Evolutionary conservation across 2,888 invertebrate species (phyloP).

Genomic region (Camponotus fellah): DNA sequence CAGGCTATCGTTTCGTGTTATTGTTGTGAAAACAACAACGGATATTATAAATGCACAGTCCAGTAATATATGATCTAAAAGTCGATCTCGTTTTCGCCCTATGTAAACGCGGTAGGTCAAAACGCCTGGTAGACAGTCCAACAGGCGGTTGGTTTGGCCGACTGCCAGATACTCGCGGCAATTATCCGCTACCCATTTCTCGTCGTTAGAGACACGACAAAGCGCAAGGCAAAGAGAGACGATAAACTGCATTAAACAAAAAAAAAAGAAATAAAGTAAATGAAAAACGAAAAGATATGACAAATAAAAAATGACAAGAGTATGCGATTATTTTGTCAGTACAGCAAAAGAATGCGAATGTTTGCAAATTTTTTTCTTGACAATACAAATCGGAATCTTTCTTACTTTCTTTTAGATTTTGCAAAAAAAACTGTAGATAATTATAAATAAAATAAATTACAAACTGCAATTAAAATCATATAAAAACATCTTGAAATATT

Average conservation of each 20-base stretch:
- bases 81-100: neutral
- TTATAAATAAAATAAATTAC: neutral
- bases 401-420: neutral
- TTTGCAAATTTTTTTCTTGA: neutral
- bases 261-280: neutral
- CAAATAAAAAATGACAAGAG: too few species aligned
- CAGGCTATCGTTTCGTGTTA: neutral
- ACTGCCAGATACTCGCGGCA: conserved; percentile 69
- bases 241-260: neutral
- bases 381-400: neutral
- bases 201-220: conserved; percentile 12
- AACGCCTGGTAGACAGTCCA: conserved; percentile 51
- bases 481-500: neutral
- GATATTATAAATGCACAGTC: conserved; percentile 19
- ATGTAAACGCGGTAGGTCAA: neutral
- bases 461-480: neutral
- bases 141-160: conserved; percentile 70
- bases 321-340: neutral
- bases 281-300: neutral
- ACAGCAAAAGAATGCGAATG: neutral
- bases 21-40: neutral
- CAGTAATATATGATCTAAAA: neutral
- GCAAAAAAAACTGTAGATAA: neutral
- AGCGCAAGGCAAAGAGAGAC: neutral
- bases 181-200: conserved; percentile 67